A percentile compares a stretch with the other conserved stretches of the same genome.
Conservation (phyloP, 2,888 invertebrate genomes). For the Mycalesis mineus region DNA sequence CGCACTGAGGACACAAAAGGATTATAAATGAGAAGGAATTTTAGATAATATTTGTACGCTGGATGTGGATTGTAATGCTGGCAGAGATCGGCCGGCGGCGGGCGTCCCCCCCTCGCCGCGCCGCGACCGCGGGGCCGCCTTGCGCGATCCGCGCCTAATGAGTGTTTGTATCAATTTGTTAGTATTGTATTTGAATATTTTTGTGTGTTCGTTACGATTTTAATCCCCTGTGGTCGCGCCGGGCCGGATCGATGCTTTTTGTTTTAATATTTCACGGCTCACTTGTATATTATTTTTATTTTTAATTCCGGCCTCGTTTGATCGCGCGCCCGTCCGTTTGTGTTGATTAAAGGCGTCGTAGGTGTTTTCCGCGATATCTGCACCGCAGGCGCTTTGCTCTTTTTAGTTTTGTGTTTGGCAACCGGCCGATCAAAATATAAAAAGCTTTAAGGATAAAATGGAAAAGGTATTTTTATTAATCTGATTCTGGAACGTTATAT, state of each 20-base stretch:
- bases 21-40: slow-evolving; percentile 80
- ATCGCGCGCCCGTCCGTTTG: slow-evolving; percentile 50
- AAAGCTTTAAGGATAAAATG: neutral
- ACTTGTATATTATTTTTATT: slow-evolving; percentile 45
- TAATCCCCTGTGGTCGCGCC: slow-evolving; percentile 69
- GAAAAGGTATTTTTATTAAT: neutral
- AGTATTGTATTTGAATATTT: slow-evolving; percentile 79
- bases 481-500: neutral
- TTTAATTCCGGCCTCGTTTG: slow-evolving; percentile 55
- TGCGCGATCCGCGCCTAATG: slow-evolving; percentile 73
- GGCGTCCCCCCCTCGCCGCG: slow-evolving; percentile 39
- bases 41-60: slow-evolving; percentile 79
- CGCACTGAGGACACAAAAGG: slow-evolving; percentile 78
- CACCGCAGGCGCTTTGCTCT: slow-evolving; percentile 37
- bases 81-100: slow-evolving; percentile 36
- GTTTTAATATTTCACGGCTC: slow-evolving; percentile 55
- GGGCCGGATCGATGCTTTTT: slow-evolving; percentile 66
- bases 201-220: slow-evolving; percentile 75
- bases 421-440: slow-evolving; percentile 13
- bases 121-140: slow-evolving; percentile 49
- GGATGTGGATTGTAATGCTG: slow-evolving; percentile 77
- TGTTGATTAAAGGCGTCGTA: slow-evolving; percentile 65
- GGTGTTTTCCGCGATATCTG: slow-evolving; percentile 44
- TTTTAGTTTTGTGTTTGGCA: slow-evolving; percentile 37
- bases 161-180: slow-evolving; percentile 79